Percentiles rank a stretch among this genome's conserved stretches.
These are phyloP conservation scores for Scaptomyza cyrtandrae DNA, from an alignment of 2,888 invertebrate species.

Conservation along the genomic window DNA sequence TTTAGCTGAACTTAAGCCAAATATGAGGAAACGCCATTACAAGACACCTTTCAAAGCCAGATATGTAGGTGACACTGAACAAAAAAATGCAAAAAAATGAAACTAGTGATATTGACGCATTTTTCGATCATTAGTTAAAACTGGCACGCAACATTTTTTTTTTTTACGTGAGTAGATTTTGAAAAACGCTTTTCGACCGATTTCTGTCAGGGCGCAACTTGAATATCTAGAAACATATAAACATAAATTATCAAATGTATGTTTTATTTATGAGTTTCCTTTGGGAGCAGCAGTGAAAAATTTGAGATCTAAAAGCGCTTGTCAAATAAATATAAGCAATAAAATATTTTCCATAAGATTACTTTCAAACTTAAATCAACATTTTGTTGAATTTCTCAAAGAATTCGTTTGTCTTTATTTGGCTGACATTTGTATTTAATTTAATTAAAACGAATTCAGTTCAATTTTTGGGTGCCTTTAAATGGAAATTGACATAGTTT, in stretches of 20 bases:
- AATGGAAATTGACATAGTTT: slow-evolving; percentile 71
- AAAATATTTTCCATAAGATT: no score
- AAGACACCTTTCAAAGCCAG: slow-evolving; percentile 28
- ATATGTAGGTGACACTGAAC: slow-evolving; percentile 38
- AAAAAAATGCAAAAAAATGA: slow-evolving; percentile 5
- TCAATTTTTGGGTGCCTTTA: slow-evolving; percentile 54
- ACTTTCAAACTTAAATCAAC: no score
- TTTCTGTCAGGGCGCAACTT: slow-evolving; percentile 53
- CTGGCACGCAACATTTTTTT: slow-evolving; percentile 52
- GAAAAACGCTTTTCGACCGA: slow-evolving; percentile 44
- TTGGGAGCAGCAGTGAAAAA: not conserved
- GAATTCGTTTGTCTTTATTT: slow-evolving; percentile 7
- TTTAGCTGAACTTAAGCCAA: slow-evolving; percentile 39
- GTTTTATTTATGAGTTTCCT: slow-evolving; percentile 18
- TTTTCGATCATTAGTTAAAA: slow-evolving; percentile 57
- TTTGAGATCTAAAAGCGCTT: not conserved
- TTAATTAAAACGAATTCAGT: slow-evolving; percentile 66
- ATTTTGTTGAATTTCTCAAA: not conserved
- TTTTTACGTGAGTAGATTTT: slow-evolving; percentile 59
- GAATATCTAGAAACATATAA: slow-evolving; percentile 5
- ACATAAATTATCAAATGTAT: slow-evolving; percentile 15
- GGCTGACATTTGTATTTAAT: slow-evolving; percentile 54
- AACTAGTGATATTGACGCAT: slow-evolving; percentile 39
- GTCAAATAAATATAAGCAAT: no score
- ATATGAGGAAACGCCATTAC: slow-evolving; percentile 37